These are phyloP conservation scores for Capitulum mitella DNA, from an alignment of 2,888 invertebrate genomes.

Conservation along the genomic window DNA sequence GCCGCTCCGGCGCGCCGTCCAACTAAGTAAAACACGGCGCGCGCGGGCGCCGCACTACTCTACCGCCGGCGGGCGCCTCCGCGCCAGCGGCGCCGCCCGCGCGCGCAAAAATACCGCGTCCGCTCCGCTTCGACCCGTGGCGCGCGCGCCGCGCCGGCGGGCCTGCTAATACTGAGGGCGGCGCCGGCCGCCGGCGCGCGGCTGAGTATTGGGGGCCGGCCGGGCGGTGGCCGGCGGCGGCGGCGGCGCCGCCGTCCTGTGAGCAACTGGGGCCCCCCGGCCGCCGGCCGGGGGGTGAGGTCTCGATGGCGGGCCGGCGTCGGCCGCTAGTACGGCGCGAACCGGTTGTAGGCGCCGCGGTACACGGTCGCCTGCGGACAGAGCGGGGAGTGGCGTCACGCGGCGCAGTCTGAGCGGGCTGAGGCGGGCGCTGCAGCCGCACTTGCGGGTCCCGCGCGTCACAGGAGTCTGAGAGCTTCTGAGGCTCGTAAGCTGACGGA, in stretches of 20 bases:
- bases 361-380: conserved; percentile 56
- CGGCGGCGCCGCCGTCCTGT: not conserved
- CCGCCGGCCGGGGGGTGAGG: not conserved
- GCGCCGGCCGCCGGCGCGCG: not conserved
- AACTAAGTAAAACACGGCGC: no score
- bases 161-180: not conserved
- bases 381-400: not conserved
- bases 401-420: no score
- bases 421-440: no score
- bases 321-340: conserved; percentile 71
- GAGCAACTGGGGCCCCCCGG: not conserved
- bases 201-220: not conserved
- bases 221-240: not conserved
- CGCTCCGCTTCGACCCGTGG: not conserved
- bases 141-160: not conserved
- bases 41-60: no score
- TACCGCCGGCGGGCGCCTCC: no score
- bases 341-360: conserved; percentile 89
- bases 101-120: no score
- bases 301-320: not conserved
- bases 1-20: no score
- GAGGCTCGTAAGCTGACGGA: no score
- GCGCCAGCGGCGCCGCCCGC: no score
- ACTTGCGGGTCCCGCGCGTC: no score
- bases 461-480: no score